Base-by-base conservation (phyloP, 2,797 vertebrate genomes). In the Pogoniulus pusillus region DNA sequence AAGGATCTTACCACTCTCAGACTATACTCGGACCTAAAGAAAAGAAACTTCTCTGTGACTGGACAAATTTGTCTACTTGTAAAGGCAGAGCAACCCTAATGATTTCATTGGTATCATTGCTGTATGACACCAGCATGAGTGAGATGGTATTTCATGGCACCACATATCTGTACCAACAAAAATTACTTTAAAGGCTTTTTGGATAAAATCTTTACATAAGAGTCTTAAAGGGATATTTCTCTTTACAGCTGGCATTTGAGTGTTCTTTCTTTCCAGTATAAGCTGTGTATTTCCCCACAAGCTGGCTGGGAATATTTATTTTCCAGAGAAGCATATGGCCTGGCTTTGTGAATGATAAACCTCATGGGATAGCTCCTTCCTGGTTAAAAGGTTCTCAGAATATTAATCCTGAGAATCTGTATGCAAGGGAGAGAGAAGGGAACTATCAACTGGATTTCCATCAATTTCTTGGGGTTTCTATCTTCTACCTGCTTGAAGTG, bases 331-430 rank as follows among this genome's bases (percentile, higher is more conserved):
- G 55, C 53, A 90, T 64, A 58, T 76, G 84, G 58, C 91, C 88
- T 84, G 95, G 93, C 51, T 92, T 66, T 96, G 95, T 86, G 91
- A 95, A 89, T 88, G 39, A 82, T 63, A 93, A 95, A 94, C 66
- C 68, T 95, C 95, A 81, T 63, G 83, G 54, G 92, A 94, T 84
- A 96, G 85, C 9, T 93, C 47, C 54, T 94, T 75, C 87, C 93
- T 89, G 74, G 32, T 91, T 87, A 96, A 84, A 93, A 96, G 87
- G 39, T 81, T 96, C 95, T 95, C 93, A 73, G 95, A 93, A 89
- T 93, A 93, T 43, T 96, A 95, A 82, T 90, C 12, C 34, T 92
- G 80, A 84, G 91, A 71, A 90, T 92, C 80, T 90, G 92, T 88
- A 96, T 80, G 39, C 37, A 89, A 77, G 41, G 35, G 62, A 93